A percentile compares a stretch with the other conserved stretches of the same genome.
phyloP scores from a whole-genome alignment of 2,113 vertebrate genomes.

The Passer montanus region DNA sequence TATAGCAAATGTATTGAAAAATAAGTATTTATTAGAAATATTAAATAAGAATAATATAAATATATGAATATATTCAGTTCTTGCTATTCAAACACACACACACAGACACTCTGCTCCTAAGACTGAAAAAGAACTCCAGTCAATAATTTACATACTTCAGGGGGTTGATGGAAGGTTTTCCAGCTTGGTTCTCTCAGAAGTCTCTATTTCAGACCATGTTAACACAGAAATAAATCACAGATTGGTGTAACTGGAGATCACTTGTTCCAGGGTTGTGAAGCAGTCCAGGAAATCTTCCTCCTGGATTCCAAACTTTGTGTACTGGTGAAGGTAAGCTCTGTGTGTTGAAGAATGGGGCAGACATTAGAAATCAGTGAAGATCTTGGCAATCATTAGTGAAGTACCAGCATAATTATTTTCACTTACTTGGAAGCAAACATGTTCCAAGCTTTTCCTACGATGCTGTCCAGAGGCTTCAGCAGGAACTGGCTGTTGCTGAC shows the following conservation, averaged over 20 bases:
- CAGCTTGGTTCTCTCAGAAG: background rate
- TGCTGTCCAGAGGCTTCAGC: conserved; percentile 84
- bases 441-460: conserved; percentile 95
- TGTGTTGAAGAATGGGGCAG: background rate
- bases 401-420: background rate
- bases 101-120: background rate
- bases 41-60: background rate
- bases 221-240: conserved; percentile 64
- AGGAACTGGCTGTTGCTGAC: conserved; percentile 95
- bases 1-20: background rate
- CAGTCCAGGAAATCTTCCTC: conserved; percentile 95
- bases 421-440: conserved; percentile 98
- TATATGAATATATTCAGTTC: background rate
- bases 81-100: background rate
- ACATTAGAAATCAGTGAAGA: background rate
- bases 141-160: background rate
- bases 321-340: conserved; percentile 95
- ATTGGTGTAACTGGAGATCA: conserved; percentile 88
- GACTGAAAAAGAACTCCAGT: background rate
- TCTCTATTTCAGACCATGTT: background rate
- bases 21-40: conserved; percentile 1
- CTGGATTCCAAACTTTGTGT: conserved; percentile 88
- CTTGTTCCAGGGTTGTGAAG: conserved; percentile 90
- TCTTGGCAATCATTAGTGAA: background rate
- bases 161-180: background rate